Conservation (phyloP, 2,888 invertebrate species). For the Antitype chi region DNA sequence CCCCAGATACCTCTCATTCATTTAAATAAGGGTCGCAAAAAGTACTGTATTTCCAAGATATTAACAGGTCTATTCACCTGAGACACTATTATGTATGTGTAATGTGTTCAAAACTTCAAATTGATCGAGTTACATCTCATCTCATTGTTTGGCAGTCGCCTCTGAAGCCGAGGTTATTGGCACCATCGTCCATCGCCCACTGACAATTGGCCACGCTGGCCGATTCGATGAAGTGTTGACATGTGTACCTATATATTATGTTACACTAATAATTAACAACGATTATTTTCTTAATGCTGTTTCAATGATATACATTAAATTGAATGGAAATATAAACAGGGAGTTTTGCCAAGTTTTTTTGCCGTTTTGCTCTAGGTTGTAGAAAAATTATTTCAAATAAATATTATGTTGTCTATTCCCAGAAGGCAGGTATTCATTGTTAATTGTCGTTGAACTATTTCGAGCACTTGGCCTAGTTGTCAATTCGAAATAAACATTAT, state of each 20-base stretch:
- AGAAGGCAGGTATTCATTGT: slow-evolving; percentile 37
- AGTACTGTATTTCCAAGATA: not conserved
- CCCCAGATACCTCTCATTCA: not conserved
- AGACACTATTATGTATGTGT: not conserved
- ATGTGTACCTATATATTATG: slow-evolving; percentile 17
- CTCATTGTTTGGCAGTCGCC: slow-evolving; percentile 48
- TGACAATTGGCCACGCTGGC: slow-evolving; percentile 44
- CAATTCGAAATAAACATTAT: slow-evolving; percentile 29
- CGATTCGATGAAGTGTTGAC: slow-evolving; percentile 57
- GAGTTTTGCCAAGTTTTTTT: not conserved
- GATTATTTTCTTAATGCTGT: slow-evolving; percentile 30
- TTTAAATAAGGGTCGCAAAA: slow-evolving; percentile 10
- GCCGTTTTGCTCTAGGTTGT: not conserved
- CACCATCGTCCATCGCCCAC: slow-evolving; percentile 60
- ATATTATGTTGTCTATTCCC: slow-evolving; percentile 21
- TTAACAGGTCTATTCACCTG: not conserved
- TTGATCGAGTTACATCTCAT: slow-evolving; percentile 22
- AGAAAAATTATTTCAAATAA: no score
- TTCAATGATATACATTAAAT: slow-evolving; percentile 1
- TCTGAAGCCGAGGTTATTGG: slow-evolving; percentile 62
- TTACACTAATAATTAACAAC: slow-evolving; percentile 27
- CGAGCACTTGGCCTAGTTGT: slow-evolving; percentile 44
- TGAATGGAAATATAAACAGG: not conserved
- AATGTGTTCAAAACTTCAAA: slow-evolving; percentile 5
- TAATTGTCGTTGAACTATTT: slow-evolving; percentile 51